phyloP scores from a whole-genome alignment of 1,140 invertebrate species.

The Pseudomyrmex dendroicus region DNA sequence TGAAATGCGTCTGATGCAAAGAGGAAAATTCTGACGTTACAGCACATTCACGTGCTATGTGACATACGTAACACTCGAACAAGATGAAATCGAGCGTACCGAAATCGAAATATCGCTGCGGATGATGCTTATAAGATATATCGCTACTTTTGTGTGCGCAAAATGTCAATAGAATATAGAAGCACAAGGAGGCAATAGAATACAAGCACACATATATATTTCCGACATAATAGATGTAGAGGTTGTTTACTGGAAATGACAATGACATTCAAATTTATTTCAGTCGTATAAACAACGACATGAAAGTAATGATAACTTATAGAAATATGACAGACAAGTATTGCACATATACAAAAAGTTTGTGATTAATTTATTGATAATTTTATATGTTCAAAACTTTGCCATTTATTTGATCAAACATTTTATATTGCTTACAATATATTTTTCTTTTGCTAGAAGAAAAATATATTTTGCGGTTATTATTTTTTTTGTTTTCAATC shows the following conservation, averaged over 20 bases:
- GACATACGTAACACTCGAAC: slow-evolving; percentile 39
- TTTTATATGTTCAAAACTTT: no score
- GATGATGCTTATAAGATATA: slow-evolving; percentile 30
- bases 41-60: slow-evolving; percentile 41
- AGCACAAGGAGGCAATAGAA: background rate
- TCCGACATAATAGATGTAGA: background rate
- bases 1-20: slow-evolving; percentile 3
- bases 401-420: background rate
- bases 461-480: background rate
- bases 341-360: no score
- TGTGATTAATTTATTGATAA: no score
- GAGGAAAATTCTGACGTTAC: slow-evolving; percentile 19
- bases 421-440: background rate
- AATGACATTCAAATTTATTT: background rate
- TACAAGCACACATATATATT: background rate
- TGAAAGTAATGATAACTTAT: background rate
- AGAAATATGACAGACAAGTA: background rate
- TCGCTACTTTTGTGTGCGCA: background rate
- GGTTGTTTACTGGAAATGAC: background rate
- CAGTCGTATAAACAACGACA: background rate
- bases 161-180: slow-evolving; percentile 18
- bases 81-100: slow-evolving; percentile 46
- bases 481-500: background rate
- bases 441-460: background rate
- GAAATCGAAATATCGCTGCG: slow-evolving; percentile 35